Conservation (phyloP, 1,140 invertebrate species). For the Arctopsyche grandis region DNA sequence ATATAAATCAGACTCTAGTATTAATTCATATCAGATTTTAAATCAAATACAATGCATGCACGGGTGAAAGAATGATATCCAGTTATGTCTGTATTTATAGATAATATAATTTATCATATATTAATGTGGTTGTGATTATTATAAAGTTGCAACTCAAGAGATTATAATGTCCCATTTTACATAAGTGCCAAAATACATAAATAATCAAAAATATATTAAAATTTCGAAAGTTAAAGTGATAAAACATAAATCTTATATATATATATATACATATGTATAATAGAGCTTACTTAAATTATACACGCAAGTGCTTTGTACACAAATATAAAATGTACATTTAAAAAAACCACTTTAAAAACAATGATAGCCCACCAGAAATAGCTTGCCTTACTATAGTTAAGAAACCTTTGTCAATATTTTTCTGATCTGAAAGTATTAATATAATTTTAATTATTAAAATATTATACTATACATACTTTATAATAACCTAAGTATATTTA, state of each 20-base stretch:
- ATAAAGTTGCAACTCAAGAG: slow-evolving; percentile 44
- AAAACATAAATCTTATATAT: not conserved
- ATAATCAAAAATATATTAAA: slow-evolving; percentile 10
- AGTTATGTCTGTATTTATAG: not conserved
- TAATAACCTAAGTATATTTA: not conserved
- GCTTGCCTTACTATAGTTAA: not conserved
- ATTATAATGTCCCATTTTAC: slow-evolving; percentile 33
- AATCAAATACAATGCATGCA: not conserved
- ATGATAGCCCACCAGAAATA: not conserved
- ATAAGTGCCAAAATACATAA: slow-evolving; percentile 51
- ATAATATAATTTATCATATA: not conserved
- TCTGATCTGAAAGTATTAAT: not conserved
- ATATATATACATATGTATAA: not conserved
- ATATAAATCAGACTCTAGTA: too few species aligned
- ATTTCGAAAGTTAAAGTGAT: not conserved
- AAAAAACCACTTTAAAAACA: not conserved
- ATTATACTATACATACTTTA: not conserved
- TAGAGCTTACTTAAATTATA: slow-evolving; percentile 30
- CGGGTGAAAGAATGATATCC: not conserved
- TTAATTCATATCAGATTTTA: too few species aligned
- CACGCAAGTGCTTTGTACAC: slow-evolving; percentile 51
- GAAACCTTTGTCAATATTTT: slow-evolving; percentile 11
- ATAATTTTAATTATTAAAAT: not conserved
- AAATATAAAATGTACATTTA: slow-evolving; percentile 15
- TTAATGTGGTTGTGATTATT: slow-evolving; percentile 50